Base-by-base conservation (phyloP, 2,888 invertebrate species). In the Plebejus anna region DNA sequence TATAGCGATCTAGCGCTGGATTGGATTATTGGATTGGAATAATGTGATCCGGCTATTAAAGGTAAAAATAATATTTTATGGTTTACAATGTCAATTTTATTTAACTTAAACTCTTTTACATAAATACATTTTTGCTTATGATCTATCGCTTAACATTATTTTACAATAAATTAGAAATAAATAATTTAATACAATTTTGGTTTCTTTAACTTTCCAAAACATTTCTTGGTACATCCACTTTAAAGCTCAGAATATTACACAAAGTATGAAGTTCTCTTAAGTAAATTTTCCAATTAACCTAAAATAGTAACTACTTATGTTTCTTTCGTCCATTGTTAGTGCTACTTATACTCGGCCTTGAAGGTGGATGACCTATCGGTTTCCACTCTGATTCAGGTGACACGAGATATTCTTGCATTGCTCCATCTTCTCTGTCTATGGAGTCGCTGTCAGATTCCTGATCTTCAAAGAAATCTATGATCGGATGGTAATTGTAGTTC, bases 401-500 rank as follows among this genome's bases (percentile, higher is more conserved):
- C 13, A 88, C 85, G 9, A 86, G 79, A 79, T 84, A 91, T 32
- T 85, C 83, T 66, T 86, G 77, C 61, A 83, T 86, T 78, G 80
- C 66, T 13, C 32, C 85, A 76, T 93, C 94, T 82, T 91, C 92
- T 83, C 93, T 87, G 77, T 94, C 94, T 79, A 91, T 90, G 16
- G 89, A 88, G 72, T 88, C 86, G 73, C 86, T 85, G 59, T 88
- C 88, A 80, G 87, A 88, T 59, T 85, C 89, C 51, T 85, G 87
- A 75, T 91, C 92, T 80, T 95, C 95, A 85, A 97, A 97, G 85
- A 97, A 97, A 84, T 97, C 97, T 81, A 97, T 97, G 75, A 97
- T 97, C 1, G 97, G 97, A 88, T 97, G 97, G 83, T 97, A 97
- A 84, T 96, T 97, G 84, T 97, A 97, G 89, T 97, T 97, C 70